Base-by-base conservation (phyloP, 1,140 invertebrate genomes). In the Drosophila setifemur region DNA sequence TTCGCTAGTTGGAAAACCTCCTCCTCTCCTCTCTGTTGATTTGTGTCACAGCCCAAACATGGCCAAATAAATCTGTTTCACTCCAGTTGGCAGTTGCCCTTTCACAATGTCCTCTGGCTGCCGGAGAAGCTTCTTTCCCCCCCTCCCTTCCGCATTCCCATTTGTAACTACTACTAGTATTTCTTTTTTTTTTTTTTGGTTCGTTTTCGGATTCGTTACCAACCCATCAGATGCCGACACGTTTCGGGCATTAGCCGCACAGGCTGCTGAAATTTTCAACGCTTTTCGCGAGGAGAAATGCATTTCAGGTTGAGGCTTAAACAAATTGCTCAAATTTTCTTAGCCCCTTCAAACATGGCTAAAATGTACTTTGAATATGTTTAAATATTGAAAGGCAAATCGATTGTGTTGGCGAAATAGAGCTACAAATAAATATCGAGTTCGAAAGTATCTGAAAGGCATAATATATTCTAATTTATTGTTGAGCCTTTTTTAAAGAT, bases 171-270 rank as follows among this genome's bases (percentile, higher is more conserved):
- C n/a, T n/a, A n/a, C n/a, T n/a, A n/a, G n/a, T n/a, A n/a, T n/a
- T 23, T 11, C 11, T n/a, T 4, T 26, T 18, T 45, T 4, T 14
- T 50, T 18, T 3, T 21, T 0, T 14, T 12, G 25, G 7, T 25
- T 60, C 52, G 23, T 31, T 49, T 60, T 57, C 33, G 9, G 11
- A 43, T 29, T 14, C 66, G 64, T 70, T 70, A 66, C 57, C 63
- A 66, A 37, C 25, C 48, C 57, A 63, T 49, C 63, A 54, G 44
- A 43, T 52, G 44, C 70, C 57, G 67, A 73, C 81, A 85, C 81
- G 81, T 85, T 86, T 85, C 72, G 39, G 67, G 67, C 81, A 85
- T 85, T 85, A 85, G 75, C 44, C 44, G 50, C 48, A 42, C 23
- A 31, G 47, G 33, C 66, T 45, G 61, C 48, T 70, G 40, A 82